These are phyloP conservation scores for Diarsia dahlii DNA, from an alignment of 2,888 invertebrate species.

Conservation along the genomic window DNA sequence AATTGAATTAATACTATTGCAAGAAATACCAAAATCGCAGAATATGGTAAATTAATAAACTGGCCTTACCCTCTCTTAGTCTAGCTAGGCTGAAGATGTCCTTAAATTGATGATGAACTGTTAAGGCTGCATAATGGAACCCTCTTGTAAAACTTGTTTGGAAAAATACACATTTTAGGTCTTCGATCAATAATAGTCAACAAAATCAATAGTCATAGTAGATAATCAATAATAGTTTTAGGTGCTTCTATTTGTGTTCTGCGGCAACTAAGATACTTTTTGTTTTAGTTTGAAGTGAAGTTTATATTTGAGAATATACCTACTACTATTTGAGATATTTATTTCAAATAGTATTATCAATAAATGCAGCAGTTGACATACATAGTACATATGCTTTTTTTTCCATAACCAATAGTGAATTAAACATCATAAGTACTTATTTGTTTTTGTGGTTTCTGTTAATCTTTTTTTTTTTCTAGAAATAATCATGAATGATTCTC, in stretches of 20 bases:
- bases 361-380: background rate
- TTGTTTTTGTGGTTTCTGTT: background rate
- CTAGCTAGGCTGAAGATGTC: background rate
- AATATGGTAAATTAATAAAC: background rate
- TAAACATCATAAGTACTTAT: too few species aligned
- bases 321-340: too few species aligned
- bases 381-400: background rate
- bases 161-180: background rate
- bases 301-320: too few species aligned
- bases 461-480: slow-evolving; percentile 29
- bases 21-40: background rate
- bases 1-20: background rate
- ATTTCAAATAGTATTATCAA: background rate
- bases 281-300: background rate
- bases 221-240: too few species aligned
- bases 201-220: too few species aligned
- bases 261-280: background rate
- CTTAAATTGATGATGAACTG: background rate
- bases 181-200: too few species aligned
- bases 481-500: slow-evolving; percentile 44
- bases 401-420: slow-evolving; percentile 7
- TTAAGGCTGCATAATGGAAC: background rate
- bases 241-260: background rate
- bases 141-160: background rate
- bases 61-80: background rate